Evolutionary conservation across 2,797 vertebrate species (phyloP).

Genomic region (Mustela erminea): DNA sequence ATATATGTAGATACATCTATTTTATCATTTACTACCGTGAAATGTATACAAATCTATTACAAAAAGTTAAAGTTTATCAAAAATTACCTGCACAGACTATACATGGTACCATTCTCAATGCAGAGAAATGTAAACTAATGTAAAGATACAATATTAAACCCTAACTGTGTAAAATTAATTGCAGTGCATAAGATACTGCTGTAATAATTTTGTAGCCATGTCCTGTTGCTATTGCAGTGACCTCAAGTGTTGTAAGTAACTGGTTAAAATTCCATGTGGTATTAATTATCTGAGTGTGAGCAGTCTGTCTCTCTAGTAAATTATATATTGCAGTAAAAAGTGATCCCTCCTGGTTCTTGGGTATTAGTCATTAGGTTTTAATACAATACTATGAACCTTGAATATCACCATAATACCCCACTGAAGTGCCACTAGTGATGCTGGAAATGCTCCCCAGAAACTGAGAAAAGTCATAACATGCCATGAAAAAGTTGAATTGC

Average conservation of each 20-base stretch:
- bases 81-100: background rate
- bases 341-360: background rate
- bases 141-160: background rate
- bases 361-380: background rate
- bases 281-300: background rate
- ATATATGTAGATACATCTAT: background rate
- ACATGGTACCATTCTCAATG: background rate
- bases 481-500: background rate
- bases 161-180: background rate
- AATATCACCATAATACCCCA: background rate
- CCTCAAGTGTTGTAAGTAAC: background rate
- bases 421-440: background rate
- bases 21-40: background rate
- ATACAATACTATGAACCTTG: background rate
- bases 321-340: background rate
- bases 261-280: background rate
- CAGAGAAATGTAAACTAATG: background rate
- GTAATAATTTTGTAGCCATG: background rate
- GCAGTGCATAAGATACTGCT: background rate
- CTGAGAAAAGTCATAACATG: background rate
- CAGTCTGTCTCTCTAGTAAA: background rate
- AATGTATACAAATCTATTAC: background rate
- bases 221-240: background rate
- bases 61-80: background rate
- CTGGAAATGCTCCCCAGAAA: background rate